These are phyloP conservation scores for Globia sparganii DNA, from an alignment of 2,888 invertebrate species.

Conservation along the genomic window DNA sequence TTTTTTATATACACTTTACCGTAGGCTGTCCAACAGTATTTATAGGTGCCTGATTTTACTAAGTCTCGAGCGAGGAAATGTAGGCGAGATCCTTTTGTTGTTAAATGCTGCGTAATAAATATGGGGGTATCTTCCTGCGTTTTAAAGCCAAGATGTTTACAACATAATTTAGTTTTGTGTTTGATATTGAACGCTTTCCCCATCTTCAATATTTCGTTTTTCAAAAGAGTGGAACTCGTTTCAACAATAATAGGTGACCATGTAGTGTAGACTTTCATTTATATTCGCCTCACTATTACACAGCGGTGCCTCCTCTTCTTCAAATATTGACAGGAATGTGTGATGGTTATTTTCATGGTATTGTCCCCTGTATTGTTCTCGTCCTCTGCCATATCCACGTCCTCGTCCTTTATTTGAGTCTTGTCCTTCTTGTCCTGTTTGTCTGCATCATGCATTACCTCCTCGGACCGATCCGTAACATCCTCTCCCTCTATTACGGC, in stretches of 20 bases:
- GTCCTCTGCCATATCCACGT: background rate
- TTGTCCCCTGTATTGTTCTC: background rate
- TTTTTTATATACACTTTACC: constrained; percentile 13
- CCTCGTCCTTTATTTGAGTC: background rate
- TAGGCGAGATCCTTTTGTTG: constrained; percentile 12
- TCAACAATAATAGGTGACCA: constrained; percentile 9
- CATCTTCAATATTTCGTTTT: constrained; percentile 10
- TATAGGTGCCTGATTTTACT: constrained; percentile 6
- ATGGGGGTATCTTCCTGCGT: constrained; percentile 13
- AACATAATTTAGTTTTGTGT: background rate
- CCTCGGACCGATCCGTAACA: background rate
- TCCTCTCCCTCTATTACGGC: background rate
- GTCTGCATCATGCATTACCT: too few relatives aligned
- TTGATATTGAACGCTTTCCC: background rate
- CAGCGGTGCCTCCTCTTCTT: background rate
- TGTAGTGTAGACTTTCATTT: too few relatives aligned
- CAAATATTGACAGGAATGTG: background rate
- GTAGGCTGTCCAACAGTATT: constrained; percentile 22
- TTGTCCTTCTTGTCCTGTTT: background rate
- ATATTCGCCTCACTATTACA: too few relatives aligned
- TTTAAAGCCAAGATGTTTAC: constrained; percentile 13
- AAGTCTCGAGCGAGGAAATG: constrained; percentile 22
- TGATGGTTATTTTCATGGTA: background rate
- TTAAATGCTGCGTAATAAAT: constrained; percentile 11
- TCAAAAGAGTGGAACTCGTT: constrained; percentile 11